Evolutionary conservation across 2,888 invertebrate genomes (phyloP), one percentile per base, ranked within the genome.

Genomic region (Scelioninae gen. 1): DNA sequence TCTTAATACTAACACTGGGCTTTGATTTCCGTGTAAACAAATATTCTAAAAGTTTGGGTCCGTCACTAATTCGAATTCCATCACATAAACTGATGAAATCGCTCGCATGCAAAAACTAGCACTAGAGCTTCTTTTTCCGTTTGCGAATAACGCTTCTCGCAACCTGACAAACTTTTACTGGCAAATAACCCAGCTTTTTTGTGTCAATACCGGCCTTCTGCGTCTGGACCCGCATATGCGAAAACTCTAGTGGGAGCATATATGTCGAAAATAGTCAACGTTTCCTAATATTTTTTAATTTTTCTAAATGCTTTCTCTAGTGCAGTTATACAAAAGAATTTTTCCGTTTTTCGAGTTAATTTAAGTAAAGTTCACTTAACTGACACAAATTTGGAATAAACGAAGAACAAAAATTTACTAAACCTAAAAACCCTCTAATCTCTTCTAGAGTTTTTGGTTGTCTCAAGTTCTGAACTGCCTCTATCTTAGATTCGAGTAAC

Each of bases 141-240:
- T 58, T 85, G 85, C 0, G 66, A 86, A 40, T 87, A 90, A 11
- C 82, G 83, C 53, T 83, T 86, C 72, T 93, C 90, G 4, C 86
- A 86, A 9, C 82, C 89, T 40, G 87, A 87, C 58, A 90, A 87
- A 79, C 86, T 92, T 85, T 84, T 87, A 60, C 91, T 92, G 0
- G 91, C 92, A 84, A 90, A 93, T 86, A 31, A 81, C 85, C 0
- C 77, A 9, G 11, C 84, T 66, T 4, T 74, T 66, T 74, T 91
- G 90, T 9, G 87, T 85, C 8, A 91, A 60, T 5, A 91, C 88
- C 3, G 86, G 9, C 90, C 89, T 10, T 90, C 47, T 0, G 86
- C 89, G 5, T 90, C 89, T 10, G 90, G 89, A 31, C 89, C 90
- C n/a, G 90, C 91, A 77, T 92, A 91, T 1, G 89, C 89, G 23